Evolutionary conservation across 2,888 invertebrate genomes (phyloP).

Genomic region (Schizaphis graminum): DNA sequence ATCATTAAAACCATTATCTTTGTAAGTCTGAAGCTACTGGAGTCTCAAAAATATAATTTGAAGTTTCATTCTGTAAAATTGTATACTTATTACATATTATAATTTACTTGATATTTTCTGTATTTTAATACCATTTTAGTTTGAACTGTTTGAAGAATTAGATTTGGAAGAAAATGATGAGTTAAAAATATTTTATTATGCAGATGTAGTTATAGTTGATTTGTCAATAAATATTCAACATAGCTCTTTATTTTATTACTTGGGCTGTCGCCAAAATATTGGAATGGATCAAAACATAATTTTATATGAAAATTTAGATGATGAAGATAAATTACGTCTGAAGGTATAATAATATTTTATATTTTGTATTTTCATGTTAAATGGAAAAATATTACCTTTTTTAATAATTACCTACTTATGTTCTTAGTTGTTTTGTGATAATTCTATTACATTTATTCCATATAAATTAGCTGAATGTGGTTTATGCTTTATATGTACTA

Average conservation of each 20-base stretch:
- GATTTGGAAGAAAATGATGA: constrained; percentile 98
- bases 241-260: constrained; percentile 93
- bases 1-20: too few relatives aligned
- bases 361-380: neutral
- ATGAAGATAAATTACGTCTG: constrained; percentile 87
- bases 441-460: constrained; percentile 87
- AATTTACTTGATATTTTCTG: neutral
- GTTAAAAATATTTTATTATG: constrained; percentile 96
- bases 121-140: constrained; percentile 75
- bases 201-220: constrained; percentile 97
- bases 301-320: constrained; percentile 89
- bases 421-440: constrained; percentile 83
- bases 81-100: neutral
- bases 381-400: neutral
- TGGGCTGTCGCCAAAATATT: constrained; percentile 97
- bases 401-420: constrained; percentile 22
- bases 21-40: too few relatives aligned
- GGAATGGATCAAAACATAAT: constrained; percentile 96
- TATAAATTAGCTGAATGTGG: constrained; percentile 84
- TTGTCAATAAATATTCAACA: constrained; percentile 92
- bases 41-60: neutral
- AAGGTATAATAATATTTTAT: constrained; percentile 75
- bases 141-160: constrained; percentile 81
- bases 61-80: neutral
- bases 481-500: constrained; percentile 80